Conservation (phyloP, 2,797 vertebrate species). For the Artibeus lituratus region DNA sequence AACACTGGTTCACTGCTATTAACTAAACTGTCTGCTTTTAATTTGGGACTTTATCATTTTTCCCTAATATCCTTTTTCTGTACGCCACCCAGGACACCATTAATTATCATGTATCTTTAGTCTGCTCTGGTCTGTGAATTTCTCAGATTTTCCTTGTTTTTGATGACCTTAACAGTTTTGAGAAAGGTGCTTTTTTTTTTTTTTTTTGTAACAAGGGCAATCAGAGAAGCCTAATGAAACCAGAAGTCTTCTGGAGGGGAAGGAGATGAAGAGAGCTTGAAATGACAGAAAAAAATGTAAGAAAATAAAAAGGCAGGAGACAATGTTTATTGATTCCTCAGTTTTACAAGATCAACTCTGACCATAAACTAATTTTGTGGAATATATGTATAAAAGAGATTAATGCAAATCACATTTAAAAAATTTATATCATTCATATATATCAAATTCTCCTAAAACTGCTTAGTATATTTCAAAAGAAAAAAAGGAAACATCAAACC, state of each 20-base stretch:
- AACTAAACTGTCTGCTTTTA: not conserved
- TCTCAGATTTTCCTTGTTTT: not conserved
- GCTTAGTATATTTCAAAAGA: not conserved
- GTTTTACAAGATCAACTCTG: constrained; percentile 45
- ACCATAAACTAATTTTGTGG: constrained; percentile 44
- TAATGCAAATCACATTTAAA: constrained; percentile 52
- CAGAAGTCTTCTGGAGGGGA: not conserved
- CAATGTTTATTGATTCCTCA: constrained; percentile 26
- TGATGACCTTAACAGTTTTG: not conserved
- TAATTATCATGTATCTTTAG: not conserved
- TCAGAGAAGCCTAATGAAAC: not conserved
- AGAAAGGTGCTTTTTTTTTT: not conserved
- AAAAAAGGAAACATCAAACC: constrained; percentile 34
- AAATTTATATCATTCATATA: constrained; percentile 9
- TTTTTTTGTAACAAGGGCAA: not conserved
- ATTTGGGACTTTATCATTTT: not conserved
- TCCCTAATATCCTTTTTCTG: not conserved
- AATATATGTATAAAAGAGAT: not conserved
- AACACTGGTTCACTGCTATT: not conserved
- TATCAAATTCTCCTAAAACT: constrained; percentile 44
- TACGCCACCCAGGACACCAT: not conserved
- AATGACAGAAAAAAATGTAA: constrained; percentile 26
- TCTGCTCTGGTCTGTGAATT: not conserved
- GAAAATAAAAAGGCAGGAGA: constrained; percentile 45
- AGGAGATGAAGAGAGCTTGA: not conserved